Conservation (phyloP, 2,797 vertebrate species). For the Sylvilagus floridanus region DNA sequence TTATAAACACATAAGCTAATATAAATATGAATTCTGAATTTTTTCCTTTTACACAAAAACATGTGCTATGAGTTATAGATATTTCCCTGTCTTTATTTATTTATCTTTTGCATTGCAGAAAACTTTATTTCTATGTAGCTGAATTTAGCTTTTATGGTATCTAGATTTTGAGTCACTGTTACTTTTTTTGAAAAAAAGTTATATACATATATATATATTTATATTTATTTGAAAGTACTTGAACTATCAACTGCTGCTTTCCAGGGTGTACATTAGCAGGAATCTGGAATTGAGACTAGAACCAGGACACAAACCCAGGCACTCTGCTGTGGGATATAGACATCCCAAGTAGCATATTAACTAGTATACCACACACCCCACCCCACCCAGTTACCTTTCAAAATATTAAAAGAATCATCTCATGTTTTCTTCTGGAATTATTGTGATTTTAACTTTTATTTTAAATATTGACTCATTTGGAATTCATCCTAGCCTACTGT, state of each 20-base stretch:
- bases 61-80: constrained; percentile 32
- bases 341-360: too few species aligned
- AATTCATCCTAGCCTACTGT: not conserved
- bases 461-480: constrained; percentile 25
- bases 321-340: too few species aligned
- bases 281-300: too few species aligned
- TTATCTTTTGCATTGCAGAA: constrained; percentile 25
- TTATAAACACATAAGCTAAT: constrained; percentile 3
- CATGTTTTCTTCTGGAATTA: constrained; percentile 34
- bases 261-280: too few species aligned
- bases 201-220: too few species aligned
- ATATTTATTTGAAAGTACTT: too few species aligned
- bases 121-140: constrained; percentile 4
- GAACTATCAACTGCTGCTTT: too few species aligned
- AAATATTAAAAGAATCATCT: not conserved
- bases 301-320: too few species aligned
- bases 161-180: constrained; percentile 42
- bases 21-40: not conserved
- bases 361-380: too few species aligned
- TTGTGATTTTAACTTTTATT: constrained; percentile 52
- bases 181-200: too few species aligned
- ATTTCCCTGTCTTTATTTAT: constrained; percentile 21
- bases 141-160: constrained; percentile 5
- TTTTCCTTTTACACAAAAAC: constrained; percentile 44
- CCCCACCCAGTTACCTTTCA: not conserved